These are phyloP conservation scores for Marasmarcha lunaedactyla DNA, from an alignment of 2,888 invertebrate genomes.

Conservation along the genomic window DNA sequence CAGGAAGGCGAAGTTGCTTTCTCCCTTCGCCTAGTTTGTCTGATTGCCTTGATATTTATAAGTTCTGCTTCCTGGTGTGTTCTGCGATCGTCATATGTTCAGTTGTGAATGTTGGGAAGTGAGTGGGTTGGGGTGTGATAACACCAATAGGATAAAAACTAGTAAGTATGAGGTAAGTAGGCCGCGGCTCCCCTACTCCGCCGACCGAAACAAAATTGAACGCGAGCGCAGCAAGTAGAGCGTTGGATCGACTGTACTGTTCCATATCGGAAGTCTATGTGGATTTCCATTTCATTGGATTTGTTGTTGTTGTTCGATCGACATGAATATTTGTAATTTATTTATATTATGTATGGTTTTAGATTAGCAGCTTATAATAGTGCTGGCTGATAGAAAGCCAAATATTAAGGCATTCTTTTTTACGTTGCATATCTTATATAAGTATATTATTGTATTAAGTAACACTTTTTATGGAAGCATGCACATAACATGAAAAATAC, in stretches of 20 bases:
- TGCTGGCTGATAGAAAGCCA: too few species aligned
- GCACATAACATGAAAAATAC: too few species aligned
- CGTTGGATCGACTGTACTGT: slow-evolving; percentile 24
- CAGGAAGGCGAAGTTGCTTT: slow-evolving; percentile 20
- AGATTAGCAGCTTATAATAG: too few species aligned
- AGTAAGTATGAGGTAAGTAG: slow-evolving; percentile 14
- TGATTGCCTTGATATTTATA: slow-evolving; percentile 59
- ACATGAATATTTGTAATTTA: too few species aligned
- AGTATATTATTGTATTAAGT: too few species aligned
- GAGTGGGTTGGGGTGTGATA: slow-evolving; percentile 5
- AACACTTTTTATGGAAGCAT: too few species aligned
- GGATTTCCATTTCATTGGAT: too few species aligned
- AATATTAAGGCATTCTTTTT: too few species aligned
- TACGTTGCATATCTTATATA: too few species aligned
- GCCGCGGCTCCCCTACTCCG: slow-evolving; percentile 16
- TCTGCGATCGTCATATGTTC: slow-evolving; percentile 35
- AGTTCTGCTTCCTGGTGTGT: slow-evolving; percentile 47
- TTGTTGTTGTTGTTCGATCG: too few species aligned
- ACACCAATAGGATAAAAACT: slow-evolving; percentile 10
- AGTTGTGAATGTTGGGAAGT: slow-evolving; percentile 3
- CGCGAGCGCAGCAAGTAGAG: slow-evolving; percentile 34
- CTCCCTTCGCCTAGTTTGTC: slow-evolving; percentile 22
- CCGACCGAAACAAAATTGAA: slow-evolving; percentile 29
- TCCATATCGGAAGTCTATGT: too few species aligned
- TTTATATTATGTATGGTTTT: too few species aligned